Conservation (phyloP, 2,113 vertebrate species). For the Aldabrachelys gigantea region DNA sequence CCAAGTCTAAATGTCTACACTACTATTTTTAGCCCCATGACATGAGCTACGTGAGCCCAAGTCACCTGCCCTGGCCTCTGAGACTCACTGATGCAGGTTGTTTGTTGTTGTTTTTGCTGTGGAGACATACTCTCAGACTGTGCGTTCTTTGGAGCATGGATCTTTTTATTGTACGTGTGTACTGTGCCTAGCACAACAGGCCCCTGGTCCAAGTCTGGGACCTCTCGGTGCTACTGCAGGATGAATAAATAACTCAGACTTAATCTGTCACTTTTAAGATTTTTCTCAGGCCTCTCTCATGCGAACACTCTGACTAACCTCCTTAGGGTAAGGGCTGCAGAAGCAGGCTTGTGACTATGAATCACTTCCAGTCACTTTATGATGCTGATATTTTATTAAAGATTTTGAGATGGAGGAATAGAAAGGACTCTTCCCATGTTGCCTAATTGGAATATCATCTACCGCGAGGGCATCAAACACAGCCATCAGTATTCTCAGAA, state of each 20-base stretch:
- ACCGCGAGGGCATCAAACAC: slow-evolving; percentile 3
- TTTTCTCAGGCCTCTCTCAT: background rate
- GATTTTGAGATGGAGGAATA: slow-evolving; percentile 31
- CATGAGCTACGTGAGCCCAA: background rate
- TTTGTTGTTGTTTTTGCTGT: background rate
- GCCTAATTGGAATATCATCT: background rate
- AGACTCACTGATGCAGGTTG: background rate
- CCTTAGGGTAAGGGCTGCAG: accelerated
- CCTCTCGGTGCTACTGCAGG: slow-evolving; percentile 69
- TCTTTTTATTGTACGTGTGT: background rate
- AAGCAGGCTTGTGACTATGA: background rate
- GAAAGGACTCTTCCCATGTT: background rate
- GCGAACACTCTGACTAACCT: accelerated
- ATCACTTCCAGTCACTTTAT: background rate
- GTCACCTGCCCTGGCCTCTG: background rate
- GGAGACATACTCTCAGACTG: background rate
- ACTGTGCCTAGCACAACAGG: background rate
- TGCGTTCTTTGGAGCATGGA: background rate
- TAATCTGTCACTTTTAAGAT: background rate
- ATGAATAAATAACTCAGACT: slow-evolving; percentile 12
- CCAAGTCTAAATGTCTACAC: background rate
- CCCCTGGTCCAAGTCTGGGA: background rate
- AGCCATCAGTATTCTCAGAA: background rate
- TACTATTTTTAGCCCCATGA: background rate
- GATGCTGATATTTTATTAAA: background rate